Evolutionary conservation across 2,888 invertebrate species (phyloP).

Genomic region (Cheilosia pagana): DNA sequence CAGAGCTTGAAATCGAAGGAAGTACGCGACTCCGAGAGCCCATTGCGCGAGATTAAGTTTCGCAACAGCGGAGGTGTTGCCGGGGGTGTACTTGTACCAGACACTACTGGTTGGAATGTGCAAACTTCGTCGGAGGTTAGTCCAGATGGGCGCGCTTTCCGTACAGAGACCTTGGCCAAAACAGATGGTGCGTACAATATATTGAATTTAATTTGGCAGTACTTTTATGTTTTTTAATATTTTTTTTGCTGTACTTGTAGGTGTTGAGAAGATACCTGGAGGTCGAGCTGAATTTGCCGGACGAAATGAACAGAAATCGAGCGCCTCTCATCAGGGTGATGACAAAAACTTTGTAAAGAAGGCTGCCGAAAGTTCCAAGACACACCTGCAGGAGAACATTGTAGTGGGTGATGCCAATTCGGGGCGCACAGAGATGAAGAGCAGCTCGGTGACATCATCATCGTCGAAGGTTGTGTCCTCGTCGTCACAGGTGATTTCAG

Average conservation of each 20-base stretch:
- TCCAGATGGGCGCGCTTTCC: conserved; percentile 87
- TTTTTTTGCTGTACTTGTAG: conserved; percentile 79
- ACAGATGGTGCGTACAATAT: conserved; percentile 85
- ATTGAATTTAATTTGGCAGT: not conserved
- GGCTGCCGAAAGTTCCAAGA: conserved; percentile 84
- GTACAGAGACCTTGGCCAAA: conserved; percentile 86
- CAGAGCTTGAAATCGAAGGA: conserved; percentile 91
- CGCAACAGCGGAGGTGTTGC: conserved; percentile 78
- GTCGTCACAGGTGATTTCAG: conserved; percentile 70
- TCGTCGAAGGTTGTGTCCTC: conserved; percentile 81
- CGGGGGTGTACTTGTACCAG: conserved; percentile 77
- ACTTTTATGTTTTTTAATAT: not conserved
- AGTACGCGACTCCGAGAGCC: conserved; percentile 90
- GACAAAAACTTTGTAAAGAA: conserved; percentile 85
- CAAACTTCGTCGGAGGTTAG: conserved; percentile 86
- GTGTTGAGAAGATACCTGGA: conserved; percentile 86
- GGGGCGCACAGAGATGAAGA: conserved; percentile 82
- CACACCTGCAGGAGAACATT: conserved; percentile 84
- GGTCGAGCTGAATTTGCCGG: conserved; percentile 88
- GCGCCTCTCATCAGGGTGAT: conserved; percentile 85
- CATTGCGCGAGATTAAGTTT: conserved; percentile 85
- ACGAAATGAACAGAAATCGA: conserved; percentile 86
- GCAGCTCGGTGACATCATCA: conserved; percentile 81
- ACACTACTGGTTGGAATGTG: conserved; percentile 88
- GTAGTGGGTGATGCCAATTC: conserved; percentile 84